phyloP scores from a whole-genome alignment of 30 jellyfish, hydroid and myxozoan species.

The Aurelia aurita complex sp. Pacific region DNA sequence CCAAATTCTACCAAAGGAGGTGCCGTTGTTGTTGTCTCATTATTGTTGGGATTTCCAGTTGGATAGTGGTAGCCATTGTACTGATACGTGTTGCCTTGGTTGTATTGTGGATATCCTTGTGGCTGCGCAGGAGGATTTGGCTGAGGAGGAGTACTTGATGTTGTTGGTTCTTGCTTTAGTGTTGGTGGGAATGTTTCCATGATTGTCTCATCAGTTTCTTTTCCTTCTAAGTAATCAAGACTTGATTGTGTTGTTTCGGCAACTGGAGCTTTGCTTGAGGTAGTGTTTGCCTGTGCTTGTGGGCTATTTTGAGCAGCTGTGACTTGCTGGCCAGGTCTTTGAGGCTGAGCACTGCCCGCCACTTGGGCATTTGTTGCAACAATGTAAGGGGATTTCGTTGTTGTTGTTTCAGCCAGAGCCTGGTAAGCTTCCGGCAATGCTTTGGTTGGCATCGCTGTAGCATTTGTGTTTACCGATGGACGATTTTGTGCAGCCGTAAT shows the following conservation, averaged over 20 bases:
- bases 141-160: neutral
- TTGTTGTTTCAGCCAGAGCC: neutral
- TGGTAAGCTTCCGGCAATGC: neutral
- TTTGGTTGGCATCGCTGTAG: neutral
- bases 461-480: neutral
- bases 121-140: neutral
- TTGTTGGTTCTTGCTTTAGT: constrained; percentile 10
- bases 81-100: neutral
- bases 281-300: neutral
- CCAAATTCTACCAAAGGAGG: neutral
- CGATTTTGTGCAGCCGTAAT: neutral
- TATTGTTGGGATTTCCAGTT: neutral
- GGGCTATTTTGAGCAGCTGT: neutral
- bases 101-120: neutral
- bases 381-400: neutral
- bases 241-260: neutral
- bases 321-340: neutral
- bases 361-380: constrained; percentile 5
- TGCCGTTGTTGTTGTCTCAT: neutral
- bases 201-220: constrained; percentile 32
- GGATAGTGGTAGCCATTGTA: neutral
- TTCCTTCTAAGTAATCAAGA: constrained; percentile 38
- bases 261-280: neutral
- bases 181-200: neutral
- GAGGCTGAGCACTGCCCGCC: constrained; percentile 1